Evolutionary conservation across 2,113 vertebrate species (phyloP), one percentile per base, ranked within the genome.

Genomic region (Apteryx mantelli): DNA sequence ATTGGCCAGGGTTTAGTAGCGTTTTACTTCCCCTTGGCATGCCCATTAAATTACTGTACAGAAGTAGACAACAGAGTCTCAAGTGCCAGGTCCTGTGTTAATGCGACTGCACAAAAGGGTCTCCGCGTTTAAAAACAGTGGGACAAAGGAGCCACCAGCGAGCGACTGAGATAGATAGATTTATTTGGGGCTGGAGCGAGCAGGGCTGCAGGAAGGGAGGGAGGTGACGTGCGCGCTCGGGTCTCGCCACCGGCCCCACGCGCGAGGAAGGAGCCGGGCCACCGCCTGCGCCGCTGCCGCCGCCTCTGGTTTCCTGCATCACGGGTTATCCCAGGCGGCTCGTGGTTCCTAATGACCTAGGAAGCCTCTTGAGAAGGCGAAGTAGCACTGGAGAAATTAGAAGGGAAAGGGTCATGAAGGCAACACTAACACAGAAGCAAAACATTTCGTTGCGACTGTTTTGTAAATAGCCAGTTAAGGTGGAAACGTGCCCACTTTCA

Each of bases 21-120:
- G 84, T 96, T 89, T 63, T 34, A 88, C 94, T 38, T 44, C 48
- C 28, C 40, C 36, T 95, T 88, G 68, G 68, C 89, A 64, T 82
- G 91, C 89, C 81, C 84, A 88, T 88, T 91, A 85, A 95, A 97
- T 97, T 94, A 93, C 68, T 38, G 52, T 84, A 93, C 82, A 94
- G 96, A 74, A 94, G 75, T 60, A 69, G 76, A 86, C 58, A 69
- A 97, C 83, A 97, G 40, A 85, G 84, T 82, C n/a, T 83, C 42
- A 71, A 95, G 71, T 44, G 40, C 50, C 0, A 0, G 53, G 48
- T 34, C 82, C 48, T 9, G 64, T 78, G 55, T 90, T 96, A 95
- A 95, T 91, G 77, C 87, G 63, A 46, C 28, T 40, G 68, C 82
- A 75, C 63, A 88, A 88, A 79, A 36, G 71, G 50, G 75, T 61